A percentile compares a stretch with the other conserved stretches of the same genome.
Conservation (phyloP, 2,797 vertebrate genomes). For the Alcedo atthis region DNA sequence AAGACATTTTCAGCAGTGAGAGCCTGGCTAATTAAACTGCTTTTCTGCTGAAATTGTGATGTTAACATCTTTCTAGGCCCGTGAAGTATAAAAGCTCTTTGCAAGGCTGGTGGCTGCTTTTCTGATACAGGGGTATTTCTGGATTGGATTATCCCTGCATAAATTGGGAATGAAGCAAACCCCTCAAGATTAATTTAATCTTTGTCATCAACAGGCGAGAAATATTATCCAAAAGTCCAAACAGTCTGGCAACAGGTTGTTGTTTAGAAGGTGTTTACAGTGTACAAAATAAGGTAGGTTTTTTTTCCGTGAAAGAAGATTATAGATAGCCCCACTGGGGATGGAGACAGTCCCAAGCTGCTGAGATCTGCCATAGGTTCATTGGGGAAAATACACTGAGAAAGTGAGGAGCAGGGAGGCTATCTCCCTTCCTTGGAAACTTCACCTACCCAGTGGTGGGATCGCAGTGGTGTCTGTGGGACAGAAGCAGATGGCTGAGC, state of each 20-base stretch:
- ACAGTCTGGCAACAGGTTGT: not conserved
- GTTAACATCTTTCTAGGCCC: not conserved
- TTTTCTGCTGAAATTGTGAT: not conserved
- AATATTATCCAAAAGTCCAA: not conserved
- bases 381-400: not conserved
- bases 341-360: not conserved
- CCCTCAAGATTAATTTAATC: not conserved
- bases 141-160: not conserved
- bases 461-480: not conserved
- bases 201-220: not conserved
- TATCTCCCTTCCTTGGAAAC: not conserved
- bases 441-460: not conserved
- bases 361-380: not conserved
- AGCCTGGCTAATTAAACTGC: not conserved
- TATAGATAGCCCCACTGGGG: not conserved
- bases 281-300: not conserved
- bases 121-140: not conserved
- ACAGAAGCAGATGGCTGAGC: slow-evolving; percentile 14
- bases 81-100: not conserved
- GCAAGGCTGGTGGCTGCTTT: not conserved
- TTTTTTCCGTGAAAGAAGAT: not conserved
- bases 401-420: not conserved
- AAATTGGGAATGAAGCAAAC: not conserved
- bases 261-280: not conserved
- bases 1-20: not conserved